phyloP scores from a whole-genome alignment of 1,140 invertebrate species.

The Mizuhopecten yessoensis region DNA sequence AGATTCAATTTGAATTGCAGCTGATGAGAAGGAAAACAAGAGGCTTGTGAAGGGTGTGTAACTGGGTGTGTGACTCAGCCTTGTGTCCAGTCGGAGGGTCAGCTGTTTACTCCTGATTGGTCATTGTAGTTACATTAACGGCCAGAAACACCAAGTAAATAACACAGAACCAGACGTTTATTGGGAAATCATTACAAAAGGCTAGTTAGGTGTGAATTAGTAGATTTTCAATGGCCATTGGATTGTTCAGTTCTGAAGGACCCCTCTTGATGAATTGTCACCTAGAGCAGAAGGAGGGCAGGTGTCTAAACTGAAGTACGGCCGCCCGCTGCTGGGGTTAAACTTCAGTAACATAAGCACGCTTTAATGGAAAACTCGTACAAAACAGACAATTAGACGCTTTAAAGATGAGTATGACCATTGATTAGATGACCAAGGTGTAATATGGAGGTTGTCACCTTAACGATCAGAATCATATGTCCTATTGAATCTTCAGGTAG shows the following conservation, averaged over 20 bases:
- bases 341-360: background rate
- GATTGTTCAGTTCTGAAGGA: background rate
- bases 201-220: background rate
- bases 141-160: background rate
- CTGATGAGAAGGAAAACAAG: slow-evolving; percentile 33
- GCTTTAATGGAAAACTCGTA: background rate
- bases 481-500: background rate
- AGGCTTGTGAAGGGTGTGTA: background rate
- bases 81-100: slow-evolving; percentile 19
- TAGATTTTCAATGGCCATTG: background rate
- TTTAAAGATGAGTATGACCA: background rate
- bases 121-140: background rate
- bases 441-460: background rate
- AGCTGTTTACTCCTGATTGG: background rate
- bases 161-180: background rate
- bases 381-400: slow-evolving; percentile 11
- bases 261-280: background rate
- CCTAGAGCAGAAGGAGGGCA: background rate
- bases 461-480: background rate
- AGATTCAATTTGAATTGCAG: slow-evolving; percentile 38
- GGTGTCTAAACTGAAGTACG: background rate
- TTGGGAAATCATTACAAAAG: slow-evolving; percentile 24
- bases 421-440: background rate
- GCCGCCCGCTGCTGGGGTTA: background rate
- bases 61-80: background rate